Base-by-base conservation (phyloP, 2,113 vertebrate species). In the Dermatemys mawii region DNA sequence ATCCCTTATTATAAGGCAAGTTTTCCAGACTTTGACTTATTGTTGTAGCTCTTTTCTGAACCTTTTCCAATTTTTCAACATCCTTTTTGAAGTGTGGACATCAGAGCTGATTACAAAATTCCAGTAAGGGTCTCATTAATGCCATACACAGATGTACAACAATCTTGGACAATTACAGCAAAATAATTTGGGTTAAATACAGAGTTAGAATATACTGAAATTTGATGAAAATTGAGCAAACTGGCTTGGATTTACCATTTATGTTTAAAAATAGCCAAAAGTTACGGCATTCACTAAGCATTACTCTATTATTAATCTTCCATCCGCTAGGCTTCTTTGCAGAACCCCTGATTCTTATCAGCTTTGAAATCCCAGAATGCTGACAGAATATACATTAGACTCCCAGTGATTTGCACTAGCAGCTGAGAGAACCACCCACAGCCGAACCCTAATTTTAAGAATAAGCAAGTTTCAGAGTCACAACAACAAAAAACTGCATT, bases 381-480 rank as follows among this genome's bases (percentile, higher is more conserved):
- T 60, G 86, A 49, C 70, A 87, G 41, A 46, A 86, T 10, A 86
- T 86, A 88, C 81, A 91, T 73, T 60, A 44, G 60, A 85, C 86
- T 78, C 78, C 29, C 32, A 81, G 55, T 88, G 83, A 94, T 89
- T 29, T 1, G 21, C 78, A 67, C 60, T 50, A 94, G 86, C 88
- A 91, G 92, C 90, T 95, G 88, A 0, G 11, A 80, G 86, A 84
- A 78, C 38, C 11, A 41, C 84, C 21, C 11, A 41, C 86, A 53
- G 73, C 5, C 81, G 86, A 81, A 70, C 86, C 86, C 89, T 53
- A 60, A 78, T 86, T 93, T 90, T 93, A 93, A 91, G 94, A 91
- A 94, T 81, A 94, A 95, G 92, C 90, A 81, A 88, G 84, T 91
- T 95, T 73, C 92, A 93, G 94, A 91, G 41, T 50, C 84, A n/a